Conservation (phyloP, 1,140 invertebrate genomes). For the Oedothorax gibbosus region DNA sequence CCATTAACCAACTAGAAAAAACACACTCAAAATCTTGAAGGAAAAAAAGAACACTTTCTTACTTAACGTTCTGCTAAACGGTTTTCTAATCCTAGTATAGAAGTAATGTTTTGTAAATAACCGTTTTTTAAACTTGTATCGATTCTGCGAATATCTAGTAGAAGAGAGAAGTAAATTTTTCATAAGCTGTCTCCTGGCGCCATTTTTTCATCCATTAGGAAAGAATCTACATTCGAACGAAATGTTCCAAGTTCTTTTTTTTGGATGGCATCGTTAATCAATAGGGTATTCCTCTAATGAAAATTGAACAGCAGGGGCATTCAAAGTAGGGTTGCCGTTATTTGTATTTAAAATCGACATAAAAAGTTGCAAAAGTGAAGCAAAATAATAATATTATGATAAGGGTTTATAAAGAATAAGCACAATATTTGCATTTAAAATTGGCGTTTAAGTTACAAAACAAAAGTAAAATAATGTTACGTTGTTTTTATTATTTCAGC, state of each 20-base stretch:
- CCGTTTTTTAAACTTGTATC: conserved; percentile 39
- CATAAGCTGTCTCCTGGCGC: neutral
- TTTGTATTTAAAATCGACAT: too few species aligned
- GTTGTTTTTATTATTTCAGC: too few species aligned
- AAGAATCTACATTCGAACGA: neutral
- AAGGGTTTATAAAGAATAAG: too few species aligned
- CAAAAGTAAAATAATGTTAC: too few species aligned
- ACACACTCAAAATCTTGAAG: neutral
- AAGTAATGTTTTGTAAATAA: conserved; percentile 58
- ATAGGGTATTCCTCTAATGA: neutral
- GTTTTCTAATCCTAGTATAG: conserved; percentile 42
- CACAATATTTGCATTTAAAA: too few species aligned
- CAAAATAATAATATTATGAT: too few species aligned
- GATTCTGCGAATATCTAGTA: neutral
- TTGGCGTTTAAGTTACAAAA: too few species aligned
- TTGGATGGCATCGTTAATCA: conserved; percentile 30
- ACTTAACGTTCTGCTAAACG: conserved; percentile 32
- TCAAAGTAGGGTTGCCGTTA: too few species aligned
- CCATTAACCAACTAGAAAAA: neutral
- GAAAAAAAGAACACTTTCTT: neutral
- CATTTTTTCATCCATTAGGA: conserved; percentile 5
- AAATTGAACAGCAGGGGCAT: neutral
- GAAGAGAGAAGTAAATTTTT: conserved; percentile 6
- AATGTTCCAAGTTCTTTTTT: neutral
- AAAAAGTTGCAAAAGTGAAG: too few species aligned